Evolutionary conservation across 2,113 vertebrate genomes (phyloP).

Genomic region (Lepisosteus osseus): DNA sequence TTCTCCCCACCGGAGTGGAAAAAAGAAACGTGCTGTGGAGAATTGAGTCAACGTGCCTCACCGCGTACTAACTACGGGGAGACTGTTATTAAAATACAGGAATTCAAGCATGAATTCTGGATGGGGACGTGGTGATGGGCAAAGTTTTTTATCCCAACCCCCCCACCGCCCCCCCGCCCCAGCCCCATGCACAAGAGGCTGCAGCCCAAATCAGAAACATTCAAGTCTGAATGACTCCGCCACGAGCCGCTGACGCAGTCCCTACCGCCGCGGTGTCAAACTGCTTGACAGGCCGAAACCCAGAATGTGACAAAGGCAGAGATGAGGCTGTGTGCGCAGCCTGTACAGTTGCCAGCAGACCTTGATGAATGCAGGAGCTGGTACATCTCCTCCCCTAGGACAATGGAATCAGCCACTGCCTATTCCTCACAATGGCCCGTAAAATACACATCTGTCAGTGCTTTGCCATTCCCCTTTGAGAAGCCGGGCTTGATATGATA

Average conservation of each 20-base stretch:
- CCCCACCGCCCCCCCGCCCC: neutral
- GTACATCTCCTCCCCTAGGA: constrained; percentile 49
- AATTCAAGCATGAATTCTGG: constrained; percentile 7
- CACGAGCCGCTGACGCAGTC: constrained; percentile 32
- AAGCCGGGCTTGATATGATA: constrained; percentile 47
- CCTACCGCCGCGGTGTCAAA: constrained; percentile 45
- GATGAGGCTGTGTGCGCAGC: constrained; percentile 37
- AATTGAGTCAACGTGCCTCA: neutral
- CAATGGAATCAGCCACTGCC: constrained; percentile 40
- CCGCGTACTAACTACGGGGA: constrained; percentile 2
- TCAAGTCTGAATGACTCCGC: constrained; percentile 27
- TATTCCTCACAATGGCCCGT: constrained; percentile 45
- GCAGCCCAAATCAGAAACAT: constrained; percentile 32
- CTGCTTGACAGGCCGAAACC: constrained; percentile 53
- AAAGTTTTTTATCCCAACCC: constrained; percentile 6
- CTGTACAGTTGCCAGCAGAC: constrained; percentile 34
- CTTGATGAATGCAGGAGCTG: constrained; percentile 57
- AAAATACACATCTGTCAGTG: constrained; percentile 56
- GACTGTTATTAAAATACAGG: constrained; percentile 23
- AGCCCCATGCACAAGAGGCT: constrained; percentile 23
- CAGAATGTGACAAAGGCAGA: constrained; percentile 57
- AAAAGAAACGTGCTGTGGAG: too few relatives aligned
- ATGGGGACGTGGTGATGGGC: constrained; percentile 10
- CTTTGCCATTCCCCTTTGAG: constrained; percentile 36
- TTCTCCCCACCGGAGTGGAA: too few relatives aligned